Evolutionary conservation across 2,797 vertebrate species (phyloP).

Genomic region (Catostomus latipinnis): DNA sequence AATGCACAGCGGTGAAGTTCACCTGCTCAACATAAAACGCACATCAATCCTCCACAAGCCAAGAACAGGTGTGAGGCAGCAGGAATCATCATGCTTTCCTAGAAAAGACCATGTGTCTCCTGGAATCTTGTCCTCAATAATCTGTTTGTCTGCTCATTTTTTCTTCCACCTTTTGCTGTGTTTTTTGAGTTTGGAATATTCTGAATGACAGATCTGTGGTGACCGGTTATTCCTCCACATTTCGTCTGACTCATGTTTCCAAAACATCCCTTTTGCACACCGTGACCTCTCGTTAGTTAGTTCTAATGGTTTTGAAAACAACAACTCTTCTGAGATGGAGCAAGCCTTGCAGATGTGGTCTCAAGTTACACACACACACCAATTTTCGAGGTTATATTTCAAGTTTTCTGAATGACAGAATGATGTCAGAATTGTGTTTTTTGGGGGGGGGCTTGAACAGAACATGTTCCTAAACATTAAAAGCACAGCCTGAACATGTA

Average conservation of each 20-base stretch:
- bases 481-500: too few species aligned
- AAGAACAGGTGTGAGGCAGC: slow-evolving; percentile 36
- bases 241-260: slow-evolving; percentile 18
- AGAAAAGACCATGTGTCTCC: slow-evolving; percentile 27
- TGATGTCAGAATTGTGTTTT: too few species aligned
- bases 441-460: too few species aligned
- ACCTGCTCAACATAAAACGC: slow-evolving; percentile 3
- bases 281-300: slow-evolving; percentile 9
- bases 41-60: neutral
- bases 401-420: too few species aligned
- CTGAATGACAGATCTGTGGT: slow-evolving; percentile 34
- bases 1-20: slow-evolving; percentile 8
- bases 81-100: slow-evolving; percentile 26
- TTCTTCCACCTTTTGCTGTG: neutral
- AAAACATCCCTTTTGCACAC: slow-evolving; percentile 20
- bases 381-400: too few species aligned
- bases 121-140: neutral
- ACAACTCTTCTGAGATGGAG: neutral
- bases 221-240: neutral
- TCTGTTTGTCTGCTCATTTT: neutral
- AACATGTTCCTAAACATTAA: too few species aligned
- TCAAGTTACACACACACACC: neutral
- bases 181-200: neutral
- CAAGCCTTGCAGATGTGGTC: neutral
- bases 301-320: slow-evolving; percentile 33